Conservation (phyloP, 2,113 vertebrate species). For the Aptenodytes patagonicus region DNA sequence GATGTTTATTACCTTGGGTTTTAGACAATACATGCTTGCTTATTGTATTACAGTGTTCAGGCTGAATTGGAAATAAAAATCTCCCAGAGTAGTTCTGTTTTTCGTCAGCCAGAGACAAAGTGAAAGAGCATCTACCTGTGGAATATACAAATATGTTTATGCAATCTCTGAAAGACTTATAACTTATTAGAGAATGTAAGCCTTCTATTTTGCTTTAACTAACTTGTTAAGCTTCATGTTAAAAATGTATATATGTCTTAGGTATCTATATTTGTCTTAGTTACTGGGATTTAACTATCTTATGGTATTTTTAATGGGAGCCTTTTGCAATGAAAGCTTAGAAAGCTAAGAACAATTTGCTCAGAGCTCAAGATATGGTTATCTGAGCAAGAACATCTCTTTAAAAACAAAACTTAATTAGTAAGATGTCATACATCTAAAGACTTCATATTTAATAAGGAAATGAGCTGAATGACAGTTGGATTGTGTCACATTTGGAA, state of each 20-base stretch:
- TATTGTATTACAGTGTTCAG: neutral
- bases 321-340: neutral
- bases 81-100: neutral
- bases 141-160: neutral
- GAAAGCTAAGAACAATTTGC: neutral
- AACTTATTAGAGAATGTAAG: neutral
- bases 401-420: neutral
- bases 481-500: neutral
- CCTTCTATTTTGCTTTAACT: neutral
- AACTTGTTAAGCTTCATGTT: neutral
- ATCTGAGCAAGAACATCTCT: neutral
- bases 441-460: neutral
- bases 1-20: neutral
- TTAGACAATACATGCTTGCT: neutral
- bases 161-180: neutral
- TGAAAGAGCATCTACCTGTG: neutral
- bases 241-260: neutral
- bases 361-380: neutral
- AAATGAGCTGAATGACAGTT: neutral
- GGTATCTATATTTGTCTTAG: neutral
- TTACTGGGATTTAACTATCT: neutral
- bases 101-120: neutral
- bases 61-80: neutral
- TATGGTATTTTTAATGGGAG: neutral
- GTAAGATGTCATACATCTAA: neutral